phyloP scores from a whole-genome alignment of 2,797 vertebrate genomes.

The Morus bassanus region DNA sequence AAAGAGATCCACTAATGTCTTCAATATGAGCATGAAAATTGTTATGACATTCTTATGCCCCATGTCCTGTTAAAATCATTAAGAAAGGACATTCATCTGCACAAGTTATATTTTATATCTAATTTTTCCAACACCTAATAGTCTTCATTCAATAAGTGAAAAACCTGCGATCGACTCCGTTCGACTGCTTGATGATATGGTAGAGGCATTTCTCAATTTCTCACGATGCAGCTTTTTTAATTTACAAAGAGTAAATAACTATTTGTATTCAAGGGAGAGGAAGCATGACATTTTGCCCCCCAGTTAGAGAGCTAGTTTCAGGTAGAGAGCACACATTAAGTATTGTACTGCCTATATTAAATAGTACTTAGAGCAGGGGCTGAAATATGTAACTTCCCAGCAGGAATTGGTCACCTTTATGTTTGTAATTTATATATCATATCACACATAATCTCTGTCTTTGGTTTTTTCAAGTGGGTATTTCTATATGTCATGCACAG shows the following conservation, averaged over 20 bases:
- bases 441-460: neutral
- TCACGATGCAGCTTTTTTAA: neutral
- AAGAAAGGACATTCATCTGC: neutral
- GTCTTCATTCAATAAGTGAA: neutral
- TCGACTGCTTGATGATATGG: neutral
- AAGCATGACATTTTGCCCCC: neutral
- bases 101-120: neutral
- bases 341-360: neutral
- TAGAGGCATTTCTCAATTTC: neutral
- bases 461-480: neutral
- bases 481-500: neutral
- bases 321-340: neutral
- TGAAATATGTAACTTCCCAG: neutral
- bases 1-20: neutral
- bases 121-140: neutral
- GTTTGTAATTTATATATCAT: neutral
- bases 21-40: neutral
- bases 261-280: neutral
- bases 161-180: neutral
- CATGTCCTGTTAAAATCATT: neutral
- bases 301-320: accelerated
- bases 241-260: neutral
- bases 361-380: neutral
- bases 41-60: neutral
- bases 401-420: neutral